Conservation (phyloP, 1,140 invertebrate species). For the Trichogramma pretiosum region DNA sequence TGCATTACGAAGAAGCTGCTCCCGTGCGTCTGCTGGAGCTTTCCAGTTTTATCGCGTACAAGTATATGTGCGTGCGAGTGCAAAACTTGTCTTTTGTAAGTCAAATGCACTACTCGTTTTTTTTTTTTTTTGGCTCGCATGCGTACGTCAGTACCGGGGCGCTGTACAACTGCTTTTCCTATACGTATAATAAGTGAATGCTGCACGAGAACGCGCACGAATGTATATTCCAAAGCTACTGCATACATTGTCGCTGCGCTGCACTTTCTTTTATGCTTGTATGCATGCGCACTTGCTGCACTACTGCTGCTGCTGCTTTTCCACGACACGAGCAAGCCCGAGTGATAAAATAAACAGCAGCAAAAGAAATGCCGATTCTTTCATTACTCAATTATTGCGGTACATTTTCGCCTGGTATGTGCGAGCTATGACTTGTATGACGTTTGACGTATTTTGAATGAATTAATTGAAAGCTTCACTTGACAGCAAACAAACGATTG, state of each 20-base stretch:
- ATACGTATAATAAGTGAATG: background rate
- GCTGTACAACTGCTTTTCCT: background rate
- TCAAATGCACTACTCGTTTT: constrained; percentile 12
- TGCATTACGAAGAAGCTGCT: constrained; percentile 12
- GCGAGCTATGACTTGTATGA: no score
- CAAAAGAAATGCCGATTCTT: no score
- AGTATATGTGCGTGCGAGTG: constrained; percentile 1
- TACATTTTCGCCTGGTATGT: no score
- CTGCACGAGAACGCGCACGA: background rate
- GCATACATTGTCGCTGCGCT: background rate
- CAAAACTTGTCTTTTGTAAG: constrained; percentile 26
- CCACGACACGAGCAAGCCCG: no score
- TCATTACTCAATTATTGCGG: no score
- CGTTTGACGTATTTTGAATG: no score
- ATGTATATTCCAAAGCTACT: background rate
- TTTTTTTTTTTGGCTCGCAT: constrained; percentile 11
- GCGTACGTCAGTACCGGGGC: background rate
- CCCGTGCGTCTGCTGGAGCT: constrained; percentile 19
- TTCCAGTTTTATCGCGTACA: constrained; percentile 26
- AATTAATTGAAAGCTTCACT: no score
- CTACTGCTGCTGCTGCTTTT: no score
- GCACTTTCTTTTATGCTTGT: background rate
- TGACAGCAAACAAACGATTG: no score
- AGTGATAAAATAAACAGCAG: no score
- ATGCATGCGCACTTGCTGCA: background rate